phyloP scores from a whole-genome alignment of 2,113 vertebrate genomes.

The Pimephales promelas region DNA sequence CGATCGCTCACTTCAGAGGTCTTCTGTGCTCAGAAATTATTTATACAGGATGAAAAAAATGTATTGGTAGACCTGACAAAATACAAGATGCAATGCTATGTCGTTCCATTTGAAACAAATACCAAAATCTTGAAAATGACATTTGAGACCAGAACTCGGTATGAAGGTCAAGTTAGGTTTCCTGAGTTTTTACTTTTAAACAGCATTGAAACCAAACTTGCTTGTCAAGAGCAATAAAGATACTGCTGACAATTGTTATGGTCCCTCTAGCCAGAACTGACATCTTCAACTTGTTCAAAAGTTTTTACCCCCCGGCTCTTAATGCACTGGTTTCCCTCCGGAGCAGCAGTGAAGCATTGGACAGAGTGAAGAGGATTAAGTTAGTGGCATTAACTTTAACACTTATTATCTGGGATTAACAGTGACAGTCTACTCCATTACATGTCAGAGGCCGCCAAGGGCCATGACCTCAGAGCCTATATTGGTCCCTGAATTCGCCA shows the following conservation, averaged over 20 bases:
- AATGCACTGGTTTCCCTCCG: too few species aligned
- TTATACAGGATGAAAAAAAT: neutral
- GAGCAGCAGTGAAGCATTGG: too few species aligned
- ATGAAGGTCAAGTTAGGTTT: conserved; percentile 38
- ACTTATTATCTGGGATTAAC: too few species aligned
- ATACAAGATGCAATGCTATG: conserved; percentile 18
- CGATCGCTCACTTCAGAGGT: conserved; percentile 27
- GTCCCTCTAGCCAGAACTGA: conserved; percentile 40
- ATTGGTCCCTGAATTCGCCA: too few species aligned
- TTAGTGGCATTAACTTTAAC: too few species aligned
- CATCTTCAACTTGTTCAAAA: too few species aligned
- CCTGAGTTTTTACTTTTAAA: conserved; percentile 35
- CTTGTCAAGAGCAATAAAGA: conserved; percentile 52
- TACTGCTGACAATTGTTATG: conserved; percentile 51
- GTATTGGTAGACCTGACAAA: conserved; percentile 38
- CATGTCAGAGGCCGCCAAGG: too few species aligned
- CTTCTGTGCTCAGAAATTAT: conserved; percentile 49
- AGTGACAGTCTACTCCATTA: too few species aligned
- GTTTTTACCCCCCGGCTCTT: too few species aligned
- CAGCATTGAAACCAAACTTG: conserved; percentile 38
- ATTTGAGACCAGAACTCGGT: conserved; percentile 10
- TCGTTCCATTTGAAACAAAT: neutral
- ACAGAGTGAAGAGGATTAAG: too few species aligned
- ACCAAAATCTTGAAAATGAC: conserved; percentile 12
- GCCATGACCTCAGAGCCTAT: too few species aligned